These are phyloP conservation scores for Boulengeromyrus knoepffleri DNA, from an alignment of 2,113 vertebrate species.

Conservation along the genomic window DNA sequence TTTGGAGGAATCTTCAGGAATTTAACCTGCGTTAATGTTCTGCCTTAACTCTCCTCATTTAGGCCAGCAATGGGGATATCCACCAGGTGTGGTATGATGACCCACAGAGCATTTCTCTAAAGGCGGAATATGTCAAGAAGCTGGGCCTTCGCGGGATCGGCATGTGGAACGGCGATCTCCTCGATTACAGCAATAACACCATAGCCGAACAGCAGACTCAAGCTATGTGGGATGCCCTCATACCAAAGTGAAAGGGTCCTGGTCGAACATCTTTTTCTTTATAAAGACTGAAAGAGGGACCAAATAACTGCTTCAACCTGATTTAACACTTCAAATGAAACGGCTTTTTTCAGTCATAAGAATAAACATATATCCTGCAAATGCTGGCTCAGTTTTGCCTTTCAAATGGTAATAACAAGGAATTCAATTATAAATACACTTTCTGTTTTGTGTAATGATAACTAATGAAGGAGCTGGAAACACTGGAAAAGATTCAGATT, in stretches of 20 bases:
- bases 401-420: background rate
- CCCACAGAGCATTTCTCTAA: slow-evolving; percentile 76
- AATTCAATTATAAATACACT: background rate
- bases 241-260: slow-evolving; percentile 37
- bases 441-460: background rate
- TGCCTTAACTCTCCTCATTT: background rate
- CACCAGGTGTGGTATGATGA: slow-evolving; percentile 96
- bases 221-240: slow-evolving; percentile 83
- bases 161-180: slow-evolving; percentile 86
- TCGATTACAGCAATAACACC: slow-evolving; percentile 71
- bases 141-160: slow-evolving; percentile 77
- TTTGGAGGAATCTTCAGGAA: background rate
- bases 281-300: background rate
- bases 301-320: background rate
- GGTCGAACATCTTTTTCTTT: slow-evolving; percentile 24
- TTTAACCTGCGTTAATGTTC: background rate
- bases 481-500: background rate
- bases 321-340: background rate
- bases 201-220: slow-evolving; percentile 66
- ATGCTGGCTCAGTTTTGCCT: background rate
- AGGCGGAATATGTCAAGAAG: slow-evolving; percentile 60
- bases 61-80: slow-evolving; percentile 66
- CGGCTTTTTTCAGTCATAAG: background rate
- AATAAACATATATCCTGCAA: background rate
- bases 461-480: background rate